Base-by-base conservation (phyloP, 2,888 invertebrate genomes). In the Lasioglossum lativentre region DNA sequence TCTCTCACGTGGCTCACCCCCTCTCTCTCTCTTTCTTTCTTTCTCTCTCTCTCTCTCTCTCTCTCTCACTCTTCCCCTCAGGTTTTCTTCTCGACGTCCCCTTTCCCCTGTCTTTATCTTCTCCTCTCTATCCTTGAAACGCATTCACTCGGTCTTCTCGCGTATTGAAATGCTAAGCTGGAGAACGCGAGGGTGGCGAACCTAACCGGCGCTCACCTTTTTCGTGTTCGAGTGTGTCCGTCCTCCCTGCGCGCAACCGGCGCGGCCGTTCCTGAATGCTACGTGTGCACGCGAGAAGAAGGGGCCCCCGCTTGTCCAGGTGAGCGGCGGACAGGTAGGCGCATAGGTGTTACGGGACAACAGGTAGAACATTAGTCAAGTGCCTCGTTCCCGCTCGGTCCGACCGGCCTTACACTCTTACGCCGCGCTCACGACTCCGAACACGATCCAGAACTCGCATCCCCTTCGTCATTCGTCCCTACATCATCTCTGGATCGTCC, bases 321-420 rank as follows among this genome's bases (percentile, higher is more conserved):
- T 76, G 87, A 89, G 82, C 84, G 88, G 88, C 84, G 88, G 88
- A 89, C 88, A 90, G 91, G 90, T 90, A 91, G 91, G 90, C 90
- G 89, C 90, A 92, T 93, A 92, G 92, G 92, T 92, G 93, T 92
- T 93, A 88, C 92, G 88, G 92, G 91, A 94, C 93, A 94, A 92
- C 93, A 94, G 93, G 93, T 94, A 93, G 93, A 94, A 92, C 94
- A 94, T 94, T 93, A 94, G 93, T 94, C 94, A 94, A 93, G 92
- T 91, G 93, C 92, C 93, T 92, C 89, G 92, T 92, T 92, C 92
- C 88, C 83, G 73, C 88, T 88, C 87, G 83, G 83, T 88, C 86
- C 87, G 77, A 68, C 85, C 83, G 86, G 56, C 73, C 80, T 81
- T 27, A n/a, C 5, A 10, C 40, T 71, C 40, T 92, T 89, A 91